Conservation (phyloP, 2,888 invertebrate species). For the Drosophila monieri region DNA sequence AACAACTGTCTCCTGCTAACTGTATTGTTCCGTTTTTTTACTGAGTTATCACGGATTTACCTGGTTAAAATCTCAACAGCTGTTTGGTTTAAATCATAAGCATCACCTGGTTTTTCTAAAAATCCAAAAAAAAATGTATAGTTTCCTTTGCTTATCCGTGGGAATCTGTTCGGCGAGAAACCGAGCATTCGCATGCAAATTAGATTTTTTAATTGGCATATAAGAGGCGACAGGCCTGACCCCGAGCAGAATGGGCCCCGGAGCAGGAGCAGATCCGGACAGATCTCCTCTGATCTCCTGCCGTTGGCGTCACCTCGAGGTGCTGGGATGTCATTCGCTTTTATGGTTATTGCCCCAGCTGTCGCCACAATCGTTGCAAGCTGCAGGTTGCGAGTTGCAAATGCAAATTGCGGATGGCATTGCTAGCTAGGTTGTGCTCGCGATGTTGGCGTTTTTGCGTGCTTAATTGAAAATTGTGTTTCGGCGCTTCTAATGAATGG, state of each 20-base stretch:
- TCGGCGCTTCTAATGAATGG: constrained; percentile 31
- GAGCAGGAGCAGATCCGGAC: constrained; percentile 16
- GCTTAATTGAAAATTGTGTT: constrained; percentile 67
- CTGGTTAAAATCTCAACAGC: constrained; percentile 22
- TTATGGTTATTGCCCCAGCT: constrained; percentile 71
- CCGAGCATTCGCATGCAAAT: constrained; percentile 65
- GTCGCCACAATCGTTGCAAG: constrained; percentile 18
- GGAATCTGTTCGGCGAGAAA: constrained; percentile 31
- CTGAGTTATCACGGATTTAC: constrained; percentile 6
- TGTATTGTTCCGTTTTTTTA: constrained; percentile 16
- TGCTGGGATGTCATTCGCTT: constrained; percentile 75
- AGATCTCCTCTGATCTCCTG: constrained; percentile 39
- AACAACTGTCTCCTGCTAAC: constrained; percentile 1
- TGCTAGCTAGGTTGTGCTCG: constrained; percentile 44
- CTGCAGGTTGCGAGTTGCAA: constrained; percentile 46
- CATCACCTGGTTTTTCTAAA: neutral
- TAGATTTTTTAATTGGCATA: constrained; percentile 79
- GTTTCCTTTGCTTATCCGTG: constrained; percentile 31
- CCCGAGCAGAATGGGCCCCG: constrained; percentile 30
- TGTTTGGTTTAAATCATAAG: constrained; percentile 26
- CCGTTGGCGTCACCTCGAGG: constrained; percentile 61
- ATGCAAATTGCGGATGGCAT: constrained; percentile 74
- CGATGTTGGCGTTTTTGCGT: constrained; percentile 75
- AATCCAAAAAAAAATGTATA: neutral
- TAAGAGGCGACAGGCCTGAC: constrained; percentile 62